Evolutionary conservation across 1,140 invertebrate genomes (phyloP), one percentile per base, ranked within the genome.

Genomic region (Drosophila lacertosa): DNA sequence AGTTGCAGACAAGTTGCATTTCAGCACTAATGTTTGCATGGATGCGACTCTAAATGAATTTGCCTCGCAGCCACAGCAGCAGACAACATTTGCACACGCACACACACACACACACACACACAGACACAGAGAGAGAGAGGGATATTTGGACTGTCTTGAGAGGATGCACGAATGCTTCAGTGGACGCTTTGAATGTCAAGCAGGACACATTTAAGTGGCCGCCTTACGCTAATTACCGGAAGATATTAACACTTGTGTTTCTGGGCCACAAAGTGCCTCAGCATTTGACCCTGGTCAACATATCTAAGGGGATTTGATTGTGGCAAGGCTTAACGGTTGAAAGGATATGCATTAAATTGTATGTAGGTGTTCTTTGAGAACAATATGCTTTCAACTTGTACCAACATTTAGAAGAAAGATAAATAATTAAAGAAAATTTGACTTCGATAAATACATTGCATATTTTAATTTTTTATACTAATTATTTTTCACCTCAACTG

Each of bases 1-100:
- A 88, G 81, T 84, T 86, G 81, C 77, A 86, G 81, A 86, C 82
- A 86, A 88, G 82, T 77, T 86, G 82, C 82, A 88, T 81, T 86
- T 86, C 77, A 82, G 77, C 82, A 88, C 81, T 88, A 86, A 86
- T 86, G 82, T 88, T 86, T 86, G 82, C 82, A 74, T 88, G 82
- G 69, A 66, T 84, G 77, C 66, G 74, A 81, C 66, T 75, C 69
- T 88, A 86, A 86, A 86, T 86, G 82, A 86, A 86, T 86, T 86
- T 88, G 65, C 81, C 59, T 57, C 40, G 57, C 58, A 54, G 51
- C 70, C 20, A 42, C 24, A 53, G 48, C 39, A 47, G 44, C 53
- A 67, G 58, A 51, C 50, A 39, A 55, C 58, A 47, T 10, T 47
- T 37, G 33, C 24, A 37, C 24, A 62, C 18, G 22, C 39, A 63